Base-by-base conservation (phyloP, 2,797 vertebrate species). In the Falco columbarius region DNA sequence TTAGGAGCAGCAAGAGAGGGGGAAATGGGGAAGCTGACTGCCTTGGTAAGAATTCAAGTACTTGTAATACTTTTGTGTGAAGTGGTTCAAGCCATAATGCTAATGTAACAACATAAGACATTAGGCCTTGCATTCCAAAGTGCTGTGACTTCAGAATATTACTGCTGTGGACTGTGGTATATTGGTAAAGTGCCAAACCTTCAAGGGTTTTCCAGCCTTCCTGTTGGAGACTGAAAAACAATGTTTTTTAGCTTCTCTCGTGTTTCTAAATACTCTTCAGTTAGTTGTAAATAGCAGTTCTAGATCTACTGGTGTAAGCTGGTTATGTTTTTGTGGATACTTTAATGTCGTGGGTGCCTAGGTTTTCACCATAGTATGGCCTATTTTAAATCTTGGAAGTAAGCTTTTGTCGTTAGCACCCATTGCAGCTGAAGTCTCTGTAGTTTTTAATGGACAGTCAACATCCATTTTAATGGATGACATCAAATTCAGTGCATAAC, bases 1-100 rank as follows among this genome's bases (percentile, higher is more conserved):
- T 96, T 99, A 95, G 97, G 98, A 89, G 99, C 99, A 80, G 98
- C 98, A 87, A 98, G 99, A 98, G 99, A 99, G 87, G 99, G 99
- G 10, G 98, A 98, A 75, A 81, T 98, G 22, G 81, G 96, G 62
- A 98, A 97, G 91, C 90, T 99, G 54, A 97, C 97, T 79, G 98
- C 98, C 85, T 96, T 99, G 99, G 99, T 99, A 98, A 98, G 98
- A 90, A 72, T 63, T 55, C 17, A n/a, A 71, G 66, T 79, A 42
- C 16, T 54, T 62, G 11, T 74, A 42, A 38, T 79, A 44, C 12
- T 46, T 59, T 4, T 34, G 3, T 68, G 44, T 49, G 12, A 34
- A 40, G 42, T 49, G 22, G 7, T 59, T 77, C 16, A 67, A 75
- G 12, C 34, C 24, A 6, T 71, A 52, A 55, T 12, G 30, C 9